A percentile compares a stretch with the other conserved stretches of the same genome.
Evolutionary conservation across 2,888 invertebrate genomes (phyloP).

Genomic region (Chrysolina haemoptera): DNA sequence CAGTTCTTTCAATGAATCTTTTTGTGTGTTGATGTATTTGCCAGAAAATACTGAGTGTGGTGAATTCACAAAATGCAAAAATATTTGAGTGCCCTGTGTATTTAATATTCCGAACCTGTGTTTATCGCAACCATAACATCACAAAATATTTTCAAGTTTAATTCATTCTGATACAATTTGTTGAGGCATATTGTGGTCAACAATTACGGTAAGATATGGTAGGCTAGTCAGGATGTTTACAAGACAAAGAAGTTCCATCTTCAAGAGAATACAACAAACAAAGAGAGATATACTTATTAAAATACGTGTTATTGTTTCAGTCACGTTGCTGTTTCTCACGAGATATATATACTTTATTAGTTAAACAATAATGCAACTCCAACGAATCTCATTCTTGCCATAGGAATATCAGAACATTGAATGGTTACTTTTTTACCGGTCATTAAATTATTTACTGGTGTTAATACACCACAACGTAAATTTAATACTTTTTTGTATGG

Average conservation of each 20-base stretch:
- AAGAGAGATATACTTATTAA: constrained; percentile 67
- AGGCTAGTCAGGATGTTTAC: constrained; percentile 58
- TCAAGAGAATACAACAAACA: constrained; percentile 44
- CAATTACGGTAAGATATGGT: constrained; percentile 65
- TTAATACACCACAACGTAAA: constrained; percentile 38
- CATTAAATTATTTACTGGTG: constrained; percentile 40
- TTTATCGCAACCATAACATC: constrained; percentile 41
- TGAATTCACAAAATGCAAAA: neutral
- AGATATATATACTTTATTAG: constrained; percentile 65
- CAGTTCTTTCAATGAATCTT: no score
- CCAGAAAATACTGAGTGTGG: neutral
- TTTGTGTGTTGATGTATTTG: no score
- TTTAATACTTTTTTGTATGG: constrained; percentile 38
- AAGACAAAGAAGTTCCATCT: constrained; percentile 46
- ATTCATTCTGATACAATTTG: constrained; percentile 62
- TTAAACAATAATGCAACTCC: constrained; percentile 60
- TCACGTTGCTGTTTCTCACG: constrained; percentile 71
- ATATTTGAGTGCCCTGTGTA: neutral
- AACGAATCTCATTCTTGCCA: constrained; percentile 54
- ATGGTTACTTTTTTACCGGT: constrained; percentile 22
- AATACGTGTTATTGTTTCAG: constrained; percentile 70
- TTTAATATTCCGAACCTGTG: constrained; percentile 1
- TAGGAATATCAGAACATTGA: constrained; percentile 23
- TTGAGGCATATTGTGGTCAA: constrained; percentile 64
- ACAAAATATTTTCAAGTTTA: constrained; percentile 50